Conservation (phyloP, 23 tunicate genomes). For the Ciona savignyi region DNA sequence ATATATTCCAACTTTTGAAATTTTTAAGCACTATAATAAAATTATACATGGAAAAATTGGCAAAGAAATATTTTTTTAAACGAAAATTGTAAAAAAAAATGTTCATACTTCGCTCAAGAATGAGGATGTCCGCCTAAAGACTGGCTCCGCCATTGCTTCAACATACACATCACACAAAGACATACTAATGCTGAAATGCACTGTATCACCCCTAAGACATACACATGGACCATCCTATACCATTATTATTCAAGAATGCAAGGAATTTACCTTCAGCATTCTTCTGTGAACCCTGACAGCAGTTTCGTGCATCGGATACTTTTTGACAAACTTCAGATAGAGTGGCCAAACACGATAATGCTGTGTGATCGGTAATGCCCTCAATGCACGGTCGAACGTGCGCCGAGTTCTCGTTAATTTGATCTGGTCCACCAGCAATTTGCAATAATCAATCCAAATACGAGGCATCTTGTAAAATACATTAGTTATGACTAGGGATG, state of each 20-base stretch:
- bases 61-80: too few species aligned
- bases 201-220: background rate
- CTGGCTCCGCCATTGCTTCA: too few species aligned
- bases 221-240: background rate
- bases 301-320: constrained; percentile 78
- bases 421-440: constrained; percentile 68
- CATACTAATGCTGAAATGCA: too few species aligned
- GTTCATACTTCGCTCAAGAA: too few species aligned
- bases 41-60: too few species aligned
- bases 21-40: too few species aligned
- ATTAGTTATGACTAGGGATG: too few species aligned
- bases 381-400: constrained; percentile 90
- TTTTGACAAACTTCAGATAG: constrained; percentile 78
- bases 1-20: too few species aligned
- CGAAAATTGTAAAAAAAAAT: too few species aligned
- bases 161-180: too few species aligned
- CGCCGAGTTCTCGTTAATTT: constrained; percentile 71
- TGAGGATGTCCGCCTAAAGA: too few species aligned
- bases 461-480: constrained; percentile 99
- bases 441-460: constrained; percentile 98
- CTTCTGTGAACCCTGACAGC: constrained; percentile 81
- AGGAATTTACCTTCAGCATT: constrained; percentile 57
- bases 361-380: constrained; percentile 94
- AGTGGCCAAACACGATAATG: constrained; percentile 92
- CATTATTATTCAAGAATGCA: too few species aligned